Conservation (phyloP, 37 sponge, comb jelly and placozoan species). For the Chondrosia reniformis region DNA sequence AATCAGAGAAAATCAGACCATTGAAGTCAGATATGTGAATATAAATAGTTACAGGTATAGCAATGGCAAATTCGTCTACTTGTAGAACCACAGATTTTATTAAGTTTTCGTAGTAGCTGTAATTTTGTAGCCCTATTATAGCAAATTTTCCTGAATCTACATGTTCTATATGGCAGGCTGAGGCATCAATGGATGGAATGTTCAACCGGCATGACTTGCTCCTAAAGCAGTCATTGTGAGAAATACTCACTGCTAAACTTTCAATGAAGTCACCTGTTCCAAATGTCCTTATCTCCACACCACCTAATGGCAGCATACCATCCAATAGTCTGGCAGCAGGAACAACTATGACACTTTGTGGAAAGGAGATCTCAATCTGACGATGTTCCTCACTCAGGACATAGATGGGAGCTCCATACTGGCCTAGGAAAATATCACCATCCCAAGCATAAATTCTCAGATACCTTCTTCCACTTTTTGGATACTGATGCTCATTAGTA, state of each 20-base stretch:
- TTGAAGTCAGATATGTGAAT: too few species aligned
- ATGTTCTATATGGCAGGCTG: too few species aligned
- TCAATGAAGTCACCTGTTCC: not conserved
- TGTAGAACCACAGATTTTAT: too few species aligned
- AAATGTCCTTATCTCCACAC: not conserved
- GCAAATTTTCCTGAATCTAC: too few species aligned
- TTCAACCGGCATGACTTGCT: not conserved
- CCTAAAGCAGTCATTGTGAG: not conserved
- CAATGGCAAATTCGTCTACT: too few species aligned
- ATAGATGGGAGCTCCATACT: not conserved
- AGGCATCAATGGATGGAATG: not conserved
- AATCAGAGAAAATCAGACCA: too few species aligned
- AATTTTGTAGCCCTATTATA: too few species aligned
- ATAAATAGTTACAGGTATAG: too few species aligned
- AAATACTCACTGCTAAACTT: not conserved
- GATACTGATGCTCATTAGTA: slow-evolving; percentile 41
- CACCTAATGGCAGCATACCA: not conserved
- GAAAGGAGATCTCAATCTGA: not conserved
- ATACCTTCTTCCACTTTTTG: slow-evolving; percentile 38
- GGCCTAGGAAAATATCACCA: not conserved
- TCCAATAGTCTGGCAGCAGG: not conserved
- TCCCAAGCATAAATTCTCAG: slow-evolving; percentile 10
- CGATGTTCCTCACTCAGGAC: not conserved
- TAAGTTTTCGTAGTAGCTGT: too few species aligned
- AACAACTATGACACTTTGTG: not conserved